Evolutionary conservation across 2,888 invertebrate species (phyloP), one percentile per base, ranked within the genome.

Genomic region (Brenthis ino): DNA sequence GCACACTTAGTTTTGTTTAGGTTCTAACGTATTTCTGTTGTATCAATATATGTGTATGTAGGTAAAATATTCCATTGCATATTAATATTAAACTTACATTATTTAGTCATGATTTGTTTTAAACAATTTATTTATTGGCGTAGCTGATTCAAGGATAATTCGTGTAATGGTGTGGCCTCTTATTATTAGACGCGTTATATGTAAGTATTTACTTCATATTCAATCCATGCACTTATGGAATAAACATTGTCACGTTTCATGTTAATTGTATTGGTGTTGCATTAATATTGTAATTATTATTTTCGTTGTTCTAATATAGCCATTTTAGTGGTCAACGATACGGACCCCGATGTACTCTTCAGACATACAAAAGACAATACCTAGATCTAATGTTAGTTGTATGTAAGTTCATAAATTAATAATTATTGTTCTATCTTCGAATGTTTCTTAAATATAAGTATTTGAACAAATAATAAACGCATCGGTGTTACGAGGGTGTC

Each of bases 341-440:
- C 78, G 79, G 85, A 87, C 85, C 87, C 88, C 89, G 88, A 90
- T 84, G 76, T 77, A 87, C 84, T 81, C 86, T 85, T 91, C 89
- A 87, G 90, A 89, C 90, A 93, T 91, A 89, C 89, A 90, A 93
- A 93, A 93, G 93, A 93, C 93, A 93, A 93, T 93, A 93, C 93
- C 92, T 93, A 93, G 93, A 87, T 92, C 89, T 93, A 93, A 92
- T 86, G 86, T 92, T 93, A 92, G 92, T 82, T 82, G 87, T 91
- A 91, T 85, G 89, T 91, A 91, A 91, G 89, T 87, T 88, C 89
- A 88, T 91, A 85, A 76, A 74, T 74, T 68, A 87, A 87, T 90
- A 89, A 90, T 88, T 86, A 90, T 88, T 86, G 91, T 91, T 93
- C 89, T 89, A 89, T 89, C 91, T 92, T 92, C 91, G 89, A 90